Conservation (phyloP, 2,113 vertebrate species). For the Otocyon megalotis region DNA sequence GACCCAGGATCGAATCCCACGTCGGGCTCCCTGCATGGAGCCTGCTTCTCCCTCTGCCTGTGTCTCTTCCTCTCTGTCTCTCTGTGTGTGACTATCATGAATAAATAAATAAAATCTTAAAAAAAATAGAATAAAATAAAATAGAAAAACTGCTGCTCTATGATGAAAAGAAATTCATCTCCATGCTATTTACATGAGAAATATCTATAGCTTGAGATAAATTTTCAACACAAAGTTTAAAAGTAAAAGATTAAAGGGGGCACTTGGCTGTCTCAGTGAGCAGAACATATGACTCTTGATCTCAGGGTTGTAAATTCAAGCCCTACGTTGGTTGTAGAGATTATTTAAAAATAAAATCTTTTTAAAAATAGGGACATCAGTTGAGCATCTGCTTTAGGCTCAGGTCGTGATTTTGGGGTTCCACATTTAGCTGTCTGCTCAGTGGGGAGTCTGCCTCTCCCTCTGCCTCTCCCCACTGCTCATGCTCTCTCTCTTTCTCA, state of each 20-base stretch:
- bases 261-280: not conserved
- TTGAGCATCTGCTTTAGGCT: no score
- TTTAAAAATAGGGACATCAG: no score
- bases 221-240: not conserved
- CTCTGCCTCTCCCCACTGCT: no score
- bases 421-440: no score
- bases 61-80: no score
- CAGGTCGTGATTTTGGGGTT: no score
- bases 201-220: not conserved
- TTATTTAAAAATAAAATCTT: not conserved
- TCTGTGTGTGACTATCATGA: no score
- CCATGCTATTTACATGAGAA: not conserved
- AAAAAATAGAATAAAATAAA: not conserved
- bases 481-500: not conserved
- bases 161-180: not conserved
- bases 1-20: no score
- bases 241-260: not conserved
- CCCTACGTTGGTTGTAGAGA: not conserved
- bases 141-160: not conserved
- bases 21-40: no score
- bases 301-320: not conserved
- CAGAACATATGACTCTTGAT: not conserved
- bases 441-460: no score
- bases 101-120: no score
- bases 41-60: no score